phyloP scores from a whole-genome alignment of 1,140 invertebrate species.

The Forficula auricularia region DNA sequence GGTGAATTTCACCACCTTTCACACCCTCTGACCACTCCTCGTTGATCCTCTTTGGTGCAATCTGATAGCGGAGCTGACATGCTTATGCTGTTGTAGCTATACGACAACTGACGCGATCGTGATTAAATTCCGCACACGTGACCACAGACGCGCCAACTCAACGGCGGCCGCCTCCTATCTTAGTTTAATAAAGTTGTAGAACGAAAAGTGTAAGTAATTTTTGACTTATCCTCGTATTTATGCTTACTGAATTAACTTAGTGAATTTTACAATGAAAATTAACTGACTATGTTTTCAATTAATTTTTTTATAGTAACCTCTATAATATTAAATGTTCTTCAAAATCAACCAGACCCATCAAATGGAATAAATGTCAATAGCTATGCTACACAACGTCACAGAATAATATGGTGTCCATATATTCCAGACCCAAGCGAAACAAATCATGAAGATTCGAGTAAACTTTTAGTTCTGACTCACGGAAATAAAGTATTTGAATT shows the following conservation, averaged over 20 bases:
- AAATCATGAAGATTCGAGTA: slow-evolving; percentile 47
- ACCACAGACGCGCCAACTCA: too few species aligned
- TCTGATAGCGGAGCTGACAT: too few species aligned
- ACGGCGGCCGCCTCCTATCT: too few species aligned
- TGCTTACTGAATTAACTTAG: too few species aligned
- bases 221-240: slow-evolving; percentile 19
- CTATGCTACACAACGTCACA: slow-evolving; percentile 21
- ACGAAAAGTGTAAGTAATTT: slow-evolving; percentile 1
- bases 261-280: background rate
- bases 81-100: too few species aligned
- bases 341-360: slow-evolving; percentile 22
- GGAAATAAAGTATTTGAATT: slow-evolving; percentile 40
- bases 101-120: too few species aligned
- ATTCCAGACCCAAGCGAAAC: slow-evolving; percentile 45
- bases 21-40: too few species aligned
- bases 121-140: too few species aligned
- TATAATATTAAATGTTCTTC: slow-evolving; percentile 30
- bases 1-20: too few species aligned
- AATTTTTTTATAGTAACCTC: slow-evolving; percentile 3
- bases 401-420: slow-evolving; percentile 84
- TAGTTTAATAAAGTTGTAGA: background rate
- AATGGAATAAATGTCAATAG: too few species aligned
- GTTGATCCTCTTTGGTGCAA: too few species aligned
- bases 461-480: slow-evolving; percentile 63
- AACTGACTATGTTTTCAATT: slow-evolving; percentile 10